These are phyloP conservation scores for Scolopax mira DNA, from an alignment of 2,113 vertebrate genomes.

Conservation along the genomic window DNA sequence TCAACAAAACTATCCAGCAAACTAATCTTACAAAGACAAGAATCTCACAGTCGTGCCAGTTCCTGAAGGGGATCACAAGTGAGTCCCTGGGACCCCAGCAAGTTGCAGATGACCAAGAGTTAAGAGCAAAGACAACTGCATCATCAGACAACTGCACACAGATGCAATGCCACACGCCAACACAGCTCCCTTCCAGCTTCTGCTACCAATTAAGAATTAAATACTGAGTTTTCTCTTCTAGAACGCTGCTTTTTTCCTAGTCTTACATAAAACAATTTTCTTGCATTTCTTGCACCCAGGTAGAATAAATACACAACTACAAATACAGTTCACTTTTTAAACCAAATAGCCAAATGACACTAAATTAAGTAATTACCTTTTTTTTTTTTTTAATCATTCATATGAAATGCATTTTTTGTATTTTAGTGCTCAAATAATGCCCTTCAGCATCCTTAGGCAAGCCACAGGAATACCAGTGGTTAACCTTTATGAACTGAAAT, in stretches of 20 bases:
- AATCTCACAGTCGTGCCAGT: background rate
- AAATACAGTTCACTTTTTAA: background rate
- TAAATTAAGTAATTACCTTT: background rate
- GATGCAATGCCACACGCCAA: background rate
- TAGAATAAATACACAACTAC: background rate
- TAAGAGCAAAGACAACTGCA: background rate
- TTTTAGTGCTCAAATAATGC: background rate
- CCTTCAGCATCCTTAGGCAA: background rate
- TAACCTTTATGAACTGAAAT: background rate
- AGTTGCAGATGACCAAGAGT: background rate
- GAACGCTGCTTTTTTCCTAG: background rate
- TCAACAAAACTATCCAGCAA: background rate
- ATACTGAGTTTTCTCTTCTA: background rate
- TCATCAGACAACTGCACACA: background rate
- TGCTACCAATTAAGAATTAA: background rate
- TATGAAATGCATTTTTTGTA: background rate
- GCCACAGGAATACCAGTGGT: background rate
- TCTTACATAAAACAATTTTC: background rate
- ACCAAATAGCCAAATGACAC: background rate
- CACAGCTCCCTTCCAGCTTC: background rate
- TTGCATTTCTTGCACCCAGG: background rate
- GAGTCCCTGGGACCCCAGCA: background rate
- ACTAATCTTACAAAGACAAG: background rate
- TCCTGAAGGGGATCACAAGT: background rate
- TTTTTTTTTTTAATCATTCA: background rate